Percentiles rank a stretch among this genome's conserved stretches.
These are phyloP conservation scores for Ashinkailepas kermadecensis DNA, from an alignment of 2,888 invertebrate genomes.

Conservation along the genomic window DNA sequence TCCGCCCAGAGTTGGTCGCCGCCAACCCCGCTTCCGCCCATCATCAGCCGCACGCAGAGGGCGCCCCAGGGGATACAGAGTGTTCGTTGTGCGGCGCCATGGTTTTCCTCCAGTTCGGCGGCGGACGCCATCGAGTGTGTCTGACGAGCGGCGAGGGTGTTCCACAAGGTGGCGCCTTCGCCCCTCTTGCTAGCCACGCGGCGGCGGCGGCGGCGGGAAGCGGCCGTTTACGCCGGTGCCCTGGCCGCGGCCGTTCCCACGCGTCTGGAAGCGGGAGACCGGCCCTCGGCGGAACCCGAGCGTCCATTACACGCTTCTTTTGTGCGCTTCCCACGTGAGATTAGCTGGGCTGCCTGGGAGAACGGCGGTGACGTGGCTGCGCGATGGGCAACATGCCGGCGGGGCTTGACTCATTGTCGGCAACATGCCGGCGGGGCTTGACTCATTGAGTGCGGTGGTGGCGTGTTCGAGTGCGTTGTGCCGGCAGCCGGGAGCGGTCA, in stretches of 20 bases:
- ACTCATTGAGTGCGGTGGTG: too few species aligned
- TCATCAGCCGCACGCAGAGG: too few species aligned
- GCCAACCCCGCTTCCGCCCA: too few species aligned
- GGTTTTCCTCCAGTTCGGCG: background rate
- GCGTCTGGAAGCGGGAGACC: background rate
- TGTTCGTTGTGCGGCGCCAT: background rate
- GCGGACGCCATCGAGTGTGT: background rate
- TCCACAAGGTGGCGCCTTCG: background rate
- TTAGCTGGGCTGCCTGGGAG: background rate
- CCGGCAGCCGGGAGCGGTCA: background rate
- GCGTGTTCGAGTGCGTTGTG: background rate
- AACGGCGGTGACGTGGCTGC: background rate
- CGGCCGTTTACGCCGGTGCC: background rate
- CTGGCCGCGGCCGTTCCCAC: background rate
- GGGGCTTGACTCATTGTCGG: too few species aligned
- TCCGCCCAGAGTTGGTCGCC: too few species aligned
- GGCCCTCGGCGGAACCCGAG: background rate
- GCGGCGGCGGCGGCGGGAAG: background rate
- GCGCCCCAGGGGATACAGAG: background rate
- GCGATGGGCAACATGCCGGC: too few species aligned
- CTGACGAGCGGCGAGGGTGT: background rate
- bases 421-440: too few species aligned
- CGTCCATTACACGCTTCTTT: background rate
- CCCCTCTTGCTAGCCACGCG: background rate
- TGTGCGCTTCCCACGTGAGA: slow-evolving; percentile 1